A percentile compares a stretch with the other conserved stretches of the same genome.
Conservation (phyloP, 2,888 invertebrate species). For the Dinocampus coccinellae region DNA sequence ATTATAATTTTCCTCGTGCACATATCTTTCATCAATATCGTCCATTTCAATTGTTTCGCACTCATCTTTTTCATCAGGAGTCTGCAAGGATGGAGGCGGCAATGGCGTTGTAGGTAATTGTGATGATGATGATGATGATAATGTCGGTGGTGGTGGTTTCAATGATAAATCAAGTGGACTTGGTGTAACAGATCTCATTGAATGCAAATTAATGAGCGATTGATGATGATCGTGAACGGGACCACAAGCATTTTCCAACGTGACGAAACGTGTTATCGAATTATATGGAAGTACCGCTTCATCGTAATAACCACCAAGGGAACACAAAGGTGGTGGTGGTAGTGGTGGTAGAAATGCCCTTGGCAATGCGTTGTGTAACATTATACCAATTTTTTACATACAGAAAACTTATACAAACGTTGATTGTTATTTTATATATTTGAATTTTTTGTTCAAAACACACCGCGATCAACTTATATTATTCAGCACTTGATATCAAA, state of each 20-base stretch:
- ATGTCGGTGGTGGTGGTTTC: conserved; percentile 69
- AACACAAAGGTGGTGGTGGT: conserved; percentile 54
- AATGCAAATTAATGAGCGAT: conserved; percentile 37
- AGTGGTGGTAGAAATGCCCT: conserved; percentile 62
- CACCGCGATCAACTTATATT: conserved; percentile 11
- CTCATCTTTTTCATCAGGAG: conserved; percentile 45
- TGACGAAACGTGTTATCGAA: conserved; percentile 52
- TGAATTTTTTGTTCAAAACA: conserved; percentile 3
- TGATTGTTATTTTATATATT: background rate
- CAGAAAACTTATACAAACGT: background rate
- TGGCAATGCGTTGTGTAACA: conserved; percentile 65
- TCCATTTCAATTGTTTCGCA: conserved; percentile 57
- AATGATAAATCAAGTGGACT: conserved; percentile 82
- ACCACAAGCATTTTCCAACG: conserved; percentile 51
- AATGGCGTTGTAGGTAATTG: conserved; percentile 38
- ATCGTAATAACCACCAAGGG: conserved; percentile 60
- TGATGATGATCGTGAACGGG: conserved; percentile 40
- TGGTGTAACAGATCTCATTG: conserved; percentile 59
- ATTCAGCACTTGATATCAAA: background rate
- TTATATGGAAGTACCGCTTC: conserved; percentile 55
- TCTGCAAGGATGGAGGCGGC: conserved; percentile 49
- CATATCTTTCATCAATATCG: conserved; percentile 53
- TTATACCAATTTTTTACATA: conserved; percentile 38
- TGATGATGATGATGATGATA: conserved; percentile 47
- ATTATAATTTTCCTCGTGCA: conserved; percentile 37